These are phyloP conservation scores for Agrilus biguttatus DNA, from an alignment of 2,888 invertebrate species.

Conservation along the genomic window DNA sequence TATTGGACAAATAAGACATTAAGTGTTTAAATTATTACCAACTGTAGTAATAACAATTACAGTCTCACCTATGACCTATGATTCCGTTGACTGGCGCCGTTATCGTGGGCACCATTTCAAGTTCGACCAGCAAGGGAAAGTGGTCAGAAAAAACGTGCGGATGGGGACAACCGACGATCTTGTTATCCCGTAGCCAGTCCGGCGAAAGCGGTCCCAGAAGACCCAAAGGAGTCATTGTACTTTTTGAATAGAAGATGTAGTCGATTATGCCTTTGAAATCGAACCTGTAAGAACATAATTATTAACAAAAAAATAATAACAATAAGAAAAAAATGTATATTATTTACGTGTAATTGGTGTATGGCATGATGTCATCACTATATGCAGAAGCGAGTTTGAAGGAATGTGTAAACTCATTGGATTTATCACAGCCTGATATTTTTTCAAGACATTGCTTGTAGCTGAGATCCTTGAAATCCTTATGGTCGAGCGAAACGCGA, in stretches of 20 bases:
- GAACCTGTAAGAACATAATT: constrained; percentile 49
- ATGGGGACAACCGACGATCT: constrained; percentile 95
- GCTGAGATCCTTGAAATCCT: constrained; percentile 91
- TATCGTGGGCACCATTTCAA: constrained; percentile 75
- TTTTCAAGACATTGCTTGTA: constrained; percentile 86
- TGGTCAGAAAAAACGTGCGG: constrained; percentile 96
- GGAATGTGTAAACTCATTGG: constrained; percentile 85
- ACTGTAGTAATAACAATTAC: not conserved
- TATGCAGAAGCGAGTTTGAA: constrained; percentile 93
- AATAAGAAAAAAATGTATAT: not conserved
- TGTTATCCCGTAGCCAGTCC: constrained; percentile 89
- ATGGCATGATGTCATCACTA: constrained; percentile 90
- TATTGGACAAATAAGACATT: not conserved
- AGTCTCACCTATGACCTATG: constrained; percentile 62
- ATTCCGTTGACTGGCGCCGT: constrained; percentile 62
- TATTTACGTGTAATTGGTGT: constrained; percentile 94
- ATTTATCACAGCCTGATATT: constrained; percentile 67
- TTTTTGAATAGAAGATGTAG: constrained; percentile 96
- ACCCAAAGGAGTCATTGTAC: constrained; percentile 89
- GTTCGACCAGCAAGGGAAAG: constrained; percentile 79
- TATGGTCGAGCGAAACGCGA: constrained; percentile 79
- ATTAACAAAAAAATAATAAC: not conserved
- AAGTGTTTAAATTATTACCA: not conserved
- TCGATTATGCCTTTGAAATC: constrained; percentile 99
- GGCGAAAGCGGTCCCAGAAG: constrained; percentile 86